Conservation (phyloP, 2,797 vertebrate genomes). For the Coregonus suidteri region DNA sequence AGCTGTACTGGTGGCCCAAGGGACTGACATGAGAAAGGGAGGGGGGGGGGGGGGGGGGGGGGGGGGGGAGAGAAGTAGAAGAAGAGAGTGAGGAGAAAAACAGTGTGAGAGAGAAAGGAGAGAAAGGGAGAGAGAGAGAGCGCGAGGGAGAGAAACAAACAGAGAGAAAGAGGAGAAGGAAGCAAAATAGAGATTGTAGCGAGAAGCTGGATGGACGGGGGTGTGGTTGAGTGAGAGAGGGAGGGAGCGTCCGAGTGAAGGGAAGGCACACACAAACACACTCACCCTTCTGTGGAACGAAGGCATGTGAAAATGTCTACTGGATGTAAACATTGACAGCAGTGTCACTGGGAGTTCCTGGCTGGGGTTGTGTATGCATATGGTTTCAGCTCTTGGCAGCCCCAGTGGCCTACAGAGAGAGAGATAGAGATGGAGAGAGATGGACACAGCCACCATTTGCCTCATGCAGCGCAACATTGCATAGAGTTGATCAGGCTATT, state of each 20-base stretch:
- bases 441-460: background rate
- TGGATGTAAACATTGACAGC: slow-evolving; percentile 93
- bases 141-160: background rate
- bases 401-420: slow-evolving; percentile 81
- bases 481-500: too few relatives aligned
- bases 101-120: background rate
- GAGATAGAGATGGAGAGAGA: slow-evolving; percentile 10
- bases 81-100: background rate
- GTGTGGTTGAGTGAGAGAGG: background rate
- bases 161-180: background rate
- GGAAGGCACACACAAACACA: slow-evolving; percentile 40
- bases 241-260: slow-evolving; percentile 1
- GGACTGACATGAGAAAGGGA: background rate
- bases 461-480: too few relatives aligned
- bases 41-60: background rate
- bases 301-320: slow-evolving; percentile 94
- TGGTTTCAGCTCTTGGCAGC: slow-evolving; percentile 89
- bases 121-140: background rate
- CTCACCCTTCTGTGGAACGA: slow-evolving; percentile 92
- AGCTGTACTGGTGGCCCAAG: background rate
- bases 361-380: slow-evolving; percentile 93
- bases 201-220: background rate
- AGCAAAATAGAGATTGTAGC: background rate
- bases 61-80: background rate
- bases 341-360: slow-evolving; percentile 90